These are phyloP conservation scores for Ascaphus truei DNA, from an alignment of 2,113 vertebrate species.

Conservation along the genomic window DNA sequence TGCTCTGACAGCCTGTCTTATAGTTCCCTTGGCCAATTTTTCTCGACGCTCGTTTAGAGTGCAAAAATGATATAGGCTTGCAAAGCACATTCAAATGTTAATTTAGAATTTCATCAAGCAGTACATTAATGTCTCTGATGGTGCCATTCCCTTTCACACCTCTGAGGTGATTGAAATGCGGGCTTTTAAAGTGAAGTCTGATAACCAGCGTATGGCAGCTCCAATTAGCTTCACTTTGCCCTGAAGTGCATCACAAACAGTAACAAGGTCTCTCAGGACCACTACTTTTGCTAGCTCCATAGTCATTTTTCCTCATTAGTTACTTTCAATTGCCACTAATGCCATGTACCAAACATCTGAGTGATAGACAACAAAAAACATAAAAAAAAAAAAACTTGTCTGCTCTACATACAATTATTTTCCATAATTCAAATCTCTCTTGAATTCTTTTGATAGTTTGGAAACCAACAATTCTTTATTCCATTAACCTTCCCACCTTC, in stretches of 20 bases:
- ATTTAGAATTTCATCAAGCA: slow-evolving; percentile 47
- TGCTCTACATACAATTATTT: slow-evolving; percentile 53
- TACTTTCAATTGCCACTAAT: slow-evolving; percentile 70
- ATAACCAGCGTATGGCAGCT: slow-evolving; percentile 62
- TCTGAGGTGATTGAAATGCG: slow-evolving; percentile 52
- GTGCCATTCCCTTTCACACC: slow-evolving; percentile 47
- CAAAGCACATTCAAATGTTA: slow-evolving; percentile 38
- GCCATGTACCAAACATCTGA: slow-evolving; percentile 58
- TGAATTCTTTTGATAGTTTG: slow-evolving; percentile 49
- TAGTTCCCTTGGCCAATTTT: neutral
- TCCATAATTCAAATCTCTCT: slow-evolving; percentile 48
- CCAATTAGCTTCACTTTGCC: slow-evolving; percentile 73
- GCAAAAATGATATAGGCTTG: slow-evolving; percentile 29
- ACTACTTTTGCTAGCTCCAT: slow-evolving; percentile 53
- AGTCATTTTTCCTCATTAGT: slow-evolving; percentile 75
- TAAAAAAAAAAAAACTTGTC: slow-evolving; percentile 40
- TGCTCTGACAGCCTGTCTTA: neutral
- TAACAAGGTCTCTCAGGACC: slow-evolving; percentile 85
- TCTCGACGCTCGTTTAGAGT: slow-evolving; percentile 27
- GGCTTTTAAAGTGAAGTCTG: slow-evolving; percentile 53
- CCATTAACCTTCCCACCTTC: slow-evolving; percentile 53
- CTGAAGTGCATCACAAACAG: slow-evolving; percentile 64
- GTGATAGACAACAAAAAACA: slow-evolving; percentile 49
- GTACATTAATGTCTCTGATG: slow-evolving; percentile 52
- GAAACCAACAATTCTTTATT: slow-evolving; percentile 52